Conservation (phyloP, 2,797 vertebrate species). For the Falco berigora region DNA sequence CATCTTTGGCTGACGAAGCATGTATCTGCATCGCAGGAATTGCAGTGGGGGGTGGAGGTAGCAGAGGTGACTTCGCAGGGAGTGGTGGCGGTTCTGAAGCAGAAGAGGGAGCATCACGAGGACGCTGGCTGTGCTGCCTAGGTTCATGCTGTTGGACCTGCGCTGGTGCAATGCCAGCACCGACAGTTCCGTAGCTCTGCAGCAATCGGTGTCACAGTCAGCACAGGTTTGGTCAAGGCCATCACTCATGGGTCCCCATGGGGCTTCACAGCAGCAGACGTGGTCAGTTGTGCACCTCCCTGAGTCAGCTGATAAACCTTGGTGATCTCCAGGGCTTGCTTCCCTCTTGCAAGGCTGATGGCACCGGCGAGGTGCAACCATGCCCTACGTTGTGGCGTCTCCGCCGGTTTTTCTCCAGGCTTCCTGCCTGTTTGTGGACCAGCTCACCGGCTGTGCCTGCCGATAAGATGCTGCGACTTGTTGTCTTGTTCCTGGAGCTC, state of each 20-base stretch:
- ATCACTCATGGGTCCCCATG: neutral
- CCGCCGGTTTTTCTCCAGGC: neutral
- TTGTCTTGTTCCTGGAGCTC: neutral
- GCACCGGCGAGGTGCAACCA: fast-evolving
- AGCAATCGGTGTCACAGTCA: fast-evolving
- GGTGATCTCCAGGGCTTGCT: neutral
- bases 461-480: neutral
- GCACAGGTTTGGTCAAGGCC: neutral
- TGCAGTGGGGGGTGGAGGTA: neutral
- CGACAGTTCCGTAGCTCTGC: neutral
- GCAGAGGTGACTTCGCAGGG: neutral
- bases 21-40: neutral
- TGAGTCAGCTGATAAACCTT: neutral
- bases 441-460: neutral
- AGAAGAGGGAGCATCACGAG: neutral
- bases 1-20: neutral
- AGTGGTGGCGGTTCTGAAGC: neutral
- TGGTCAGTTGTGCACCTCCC: neutral
- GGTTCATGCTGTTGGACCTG: neutral
- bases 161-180: neutral
- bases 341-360: neutral
- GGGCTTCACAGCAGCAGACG: neutral
- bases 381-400: fast-evolving
- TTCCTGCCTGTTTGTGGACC: neutral
- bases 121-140: neutral